A percentile compares a stretch with the other conserved stretches of the same genome.
phyloP scores from a whole-genome alignment of 2,888 invertebrate genomes.

The Gandaritis pyraliata region DNA sequence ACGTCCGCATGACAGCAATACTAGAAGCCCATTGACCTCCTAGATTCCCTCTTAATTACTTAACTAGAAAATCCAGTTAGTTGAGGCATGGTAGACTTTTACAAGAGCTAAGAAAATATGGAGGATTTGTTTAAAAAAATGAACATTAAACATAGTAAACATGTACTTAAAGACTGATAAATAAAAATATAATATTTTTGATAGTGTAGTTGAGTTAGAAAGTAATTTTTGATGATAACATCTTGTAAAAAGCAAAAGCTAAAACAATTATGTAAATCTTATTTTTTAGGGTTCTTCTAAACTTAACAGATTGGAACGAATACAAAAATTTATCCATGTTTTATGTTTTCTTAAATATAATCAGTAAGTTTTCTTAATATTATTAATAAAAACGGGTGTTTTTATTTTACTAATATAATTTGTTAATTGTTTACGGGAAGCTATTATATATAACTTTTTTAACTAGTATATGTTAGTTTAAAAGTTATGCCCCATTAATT shows the following conservation, averaged over 20 bases:
- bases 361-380: no score
- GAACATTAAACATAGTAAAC: no score
- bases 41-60: constrained; percentile 28
- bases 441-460: no score
- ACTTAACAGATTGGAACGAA: constrained; percentile 24
- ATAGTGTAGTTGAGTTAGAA: not conserved
- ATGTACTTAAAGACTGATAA: no score
- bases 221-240: not conserved
- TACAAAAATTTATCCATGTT: no score
- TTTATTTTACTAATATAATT: no score
- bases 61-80: constrained; percentile 23
- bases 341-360: no score
- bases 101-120: constrained; percentile 20
- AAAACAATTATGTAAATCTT: not conserved
- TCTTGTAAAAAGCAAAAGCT: not conserved
- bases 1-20: not conserved
- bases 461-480: no score
- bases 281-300: constrained; percentile 2
- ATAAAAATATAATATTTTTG: not conserved
- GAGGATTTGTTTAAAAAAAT: constrained; percentile 1
- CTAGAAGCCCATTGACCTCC: constrained; percentile 19
- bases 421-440: no score
- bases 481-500: no score
- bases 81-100: constrained; percentile 7
- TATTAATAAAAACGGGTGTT: no score